Conservation (phyloP, 2,113 vertebrate species). For the Donacobius atricapilla region DNA sequence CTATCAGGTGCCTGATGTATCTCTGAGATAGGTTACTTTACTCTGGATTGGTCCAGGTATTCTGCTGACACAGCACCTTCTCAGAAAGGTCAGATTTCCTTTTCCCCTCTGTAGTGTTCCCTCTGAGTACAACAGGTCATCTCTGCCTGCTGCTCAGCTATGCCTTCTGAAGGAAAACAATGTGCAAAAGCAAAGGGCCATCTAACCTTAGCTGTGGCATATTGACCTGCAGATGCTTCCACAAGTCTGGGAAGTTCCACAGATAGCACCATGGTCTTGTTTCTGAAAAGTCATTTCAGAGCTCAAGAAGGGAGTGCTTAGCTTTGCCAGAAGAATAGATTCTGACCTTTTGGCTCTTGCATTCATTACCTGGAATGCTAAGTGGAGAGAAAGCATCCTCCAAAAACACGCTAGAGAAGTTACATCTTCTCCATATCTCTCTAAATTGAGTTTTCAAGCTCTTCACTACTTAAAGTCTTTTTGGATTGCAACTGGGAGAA, state of each 20-base stretch:
- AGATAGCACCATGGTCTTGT: accelerated
- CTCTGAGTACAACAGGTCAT: background rate
- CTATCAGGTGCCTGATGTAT: background rate
- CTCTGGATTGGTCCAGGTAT: background rate
- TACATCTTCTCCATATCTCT: background rate
- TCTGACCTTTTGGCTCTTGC: background rate
- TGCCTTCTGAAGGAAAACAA: background rate
- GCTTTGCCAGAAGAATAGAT: background rate
- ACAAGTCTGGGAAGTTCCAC: background rate
- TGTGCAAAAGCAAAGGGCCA: background rate
- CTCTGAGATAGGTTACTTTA: background rate
- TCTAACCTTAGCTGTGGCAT: background rate
- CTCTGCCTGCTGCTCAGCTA: background rate
- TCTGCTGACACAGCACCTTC: background rate
- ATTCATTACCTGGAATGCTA: background rate
- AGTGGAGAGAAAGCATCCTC: background rate
- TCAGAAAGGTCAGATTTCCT: background rate
- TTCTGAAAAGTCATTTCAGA: background rate
- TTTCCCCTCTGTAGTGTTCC: background rate
- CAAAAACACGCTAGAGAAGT: background rate
- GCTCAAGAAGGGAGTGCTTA: background rate
- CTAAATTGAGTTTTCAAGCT: background rate
- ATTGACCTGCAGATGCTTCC: background rate
- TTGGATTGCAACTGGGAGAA: background rate
- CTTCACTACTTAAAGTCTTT: background rate